Base-by-base conservation (phyloP, 2,113 vertebrate genomes). In the Bambusicola thoracicus region DNA sequence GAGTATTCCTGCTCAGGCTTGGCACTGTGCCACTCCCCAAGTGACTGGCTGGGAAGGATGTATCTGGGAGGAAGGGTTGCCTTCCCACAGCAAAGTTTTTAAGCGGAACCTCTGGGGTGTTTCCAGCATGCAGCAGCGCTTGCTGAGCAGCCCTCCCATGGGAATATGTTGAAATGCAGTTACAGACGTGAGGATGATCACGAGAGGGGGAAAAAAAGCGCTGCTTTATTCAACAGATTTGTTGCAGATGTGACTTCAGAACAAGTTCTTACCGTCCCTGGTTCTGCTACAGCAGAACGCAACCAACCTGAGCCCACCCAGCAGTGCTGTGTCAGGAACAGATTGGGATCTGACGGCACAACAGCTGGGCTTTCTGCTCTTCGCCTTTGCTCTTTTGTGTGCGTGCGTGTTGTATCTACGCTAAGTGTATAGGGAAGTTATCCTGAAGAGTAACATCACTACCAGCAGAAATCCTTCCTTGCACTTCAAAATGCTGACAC, bases 101-200 rank as follows among this genome's bases (percentile, higher is more conserved):
- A 55, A 0, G 29, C 32, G 46, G 32, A 38, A 27, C 44, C 53
- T 38, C 14, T 25, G 29, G 63, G 58, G 38, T 6, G 67, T 13
- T 70, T 58, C 13, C 62, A 91, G 90, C 67, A 74, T 2, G 1
- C 44, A 84, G 13, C 5, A 3, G 12, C 51, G 55, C 66, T 87
- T 69, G 79, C 63, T 2, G 30, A 90, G n/a, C 1, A 41, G 24
- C 8, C 56, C 6, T 81, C n/a, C 30, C 65, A 32, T 4, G 29
- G 16, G 43, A 87, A 19, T 10, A 11, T 0, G 14, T 29, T 58
- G 41, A 53, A 61, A 62, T 53, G 10, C 8, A 80, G 34, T 76
- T 66, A 43, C 0, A 2, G 6, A 46, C 16, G 1, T 5, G 36
- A 59, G 56, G 81, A 79, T 1, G 2, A 70, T 22, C 32, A 44